Base-by-base conservation (phyloP, 2,888 invertebrate genomes). In the Drosophila infuscata region DNA sequence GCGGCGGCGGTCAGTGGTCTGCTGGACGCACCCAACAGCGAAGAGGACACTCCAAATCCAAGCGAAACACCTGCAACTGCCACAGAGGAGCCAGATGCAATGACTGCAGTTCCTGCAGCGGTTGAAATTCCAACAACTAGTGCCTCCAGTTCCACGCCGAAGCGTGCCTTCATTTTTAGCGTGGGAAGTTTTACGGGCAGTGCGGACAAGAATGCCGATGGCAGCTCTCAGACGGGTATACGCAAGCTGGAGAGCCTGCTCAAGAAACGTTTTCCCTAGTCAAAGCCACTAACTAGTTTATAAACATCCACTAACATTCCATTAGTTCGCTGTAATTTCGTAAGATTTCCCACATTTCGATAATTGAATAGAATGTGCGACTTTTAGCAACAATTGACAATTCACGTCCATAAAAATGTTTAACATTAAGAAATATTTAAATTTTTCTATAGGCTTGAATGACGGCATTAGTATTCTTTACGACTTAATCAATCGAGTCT, bases 231-330 rank as follows among this genome's bases (percentile, higher is more conserved):
- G 54, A 88, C 91, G 7, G 79, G 83, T 78, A 95, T 95, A 74
- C 94, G 94, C 69, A 94, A 94, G 91, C 90, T 95, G 70, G 95
- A 95, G 80, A 94, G 94, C 83, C 90, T 95, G 51, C 94, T 95
- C 59, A 95, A 94, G 76, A 94, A 94, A 85, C 92, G 94, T 75
- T 90, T 94, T 69, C 93, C 93, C 38, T 92, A 91, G 83, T 82
- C 73, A 58, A 66, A 49, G 9, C 8, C 17, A 70, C 60, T 41
- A 57, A 51, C 17, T 61, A 60, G 38, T 49, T 52, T 56, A 41
- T 54, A 51, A 41, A 33, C 51, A 58, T 48, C 32, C 12, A 66
- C n/a, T 53, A 65, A 52, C 73, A 85, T 83, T 85, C 85, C 87
- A 76, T 61, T 67, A 62, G 38, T 70, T 64, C 29, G 72, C 51